phyloP scores from a whole-genome alignment of 2,888 invertebrate genomes.

The Agrochola lota region DNA sequence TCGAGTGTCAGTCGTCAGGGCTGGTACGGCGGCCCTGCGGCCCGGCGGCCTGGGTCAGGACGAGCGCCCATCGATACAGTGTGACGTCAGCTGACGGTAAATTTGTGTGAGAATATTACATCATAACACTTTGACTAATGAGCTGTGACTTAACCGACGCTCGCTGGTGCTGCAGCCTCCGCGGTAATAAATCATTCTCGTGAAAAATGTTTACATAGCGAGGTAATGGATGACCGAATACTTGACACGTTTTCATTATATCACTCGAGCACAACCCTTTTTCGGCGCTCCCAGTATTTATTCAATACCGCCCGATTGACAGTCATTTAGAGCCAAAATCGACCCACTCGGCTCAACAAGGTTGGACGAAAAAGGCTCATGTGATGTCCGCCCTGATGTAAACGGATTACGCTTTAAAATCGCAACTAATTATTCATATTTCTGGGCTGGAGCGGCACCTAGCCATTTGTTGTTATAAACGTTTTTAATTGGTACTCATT shows the following conservation, averaged over 20 bases:
- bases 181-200: constrained; percentile 62
- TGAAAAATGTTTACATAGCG: constrained; percentile 59
- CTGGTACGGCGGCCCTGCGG: background rate
- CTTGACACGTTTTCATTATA: constrained; percentile 57
- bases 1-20: constrained; percentile 41
- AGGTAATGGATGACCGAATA: constrained; percentile 59
- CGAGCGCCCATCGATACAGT: constrained; percentile 38
- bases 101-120: constrained; percentile 50
- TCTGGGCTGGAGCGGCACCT: background rate
- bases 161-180: constrained; percentile 48
- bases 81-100: constrained; percentile 35
- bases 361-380: constrained; percentile 7
- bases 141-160: constrained; percentile 62
- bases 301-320: constrained; percentile 34
- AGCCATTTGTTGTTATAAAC: constrained; percentile 13
- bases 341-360: constrained; percentile 1
- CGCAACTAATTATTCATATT: constrained; percentile 28
- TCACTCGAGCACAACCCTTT: constrained; percentile 45
- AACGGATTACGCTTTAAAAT: constrained; percentile 22
- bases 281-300: constrained; percentile 47
- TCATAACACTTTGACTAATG: constrained; percentile 67
- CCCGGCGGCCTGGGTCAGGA: background rate
- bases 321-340: constrained; percentile 40
- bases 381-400: background rate
- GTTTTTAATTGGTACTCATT: constrained; percentile 23